A percentile compares a stretch with the other conserved stretches of the same genome.
Conservation (phyloP, 2,113 vertebrate species). For the Pelusios castaneus region DNA sequence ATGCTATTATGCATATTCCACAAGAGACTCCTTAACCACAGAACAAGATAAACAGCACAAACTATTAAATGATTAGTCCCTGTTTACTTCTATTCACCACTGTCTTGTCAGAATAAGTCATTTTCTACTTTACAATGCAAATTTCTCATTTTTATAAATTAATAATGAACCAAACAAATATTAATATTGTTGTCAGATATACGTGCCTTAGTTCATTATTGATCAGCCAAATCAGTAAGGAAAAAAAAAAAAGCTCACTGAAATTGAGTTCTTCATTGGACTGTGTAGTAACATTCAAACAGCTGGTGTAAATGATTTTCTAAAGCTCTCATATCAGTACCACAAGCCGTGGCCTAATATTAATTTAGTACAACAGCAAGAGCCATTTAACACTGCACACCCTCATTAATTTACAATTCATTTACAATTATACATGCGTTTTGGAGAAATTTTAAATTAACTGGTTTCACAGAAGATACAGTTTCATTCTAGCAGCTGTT, state of each 20-base stretch:
- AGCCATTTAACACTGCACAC: background rate
- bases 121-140: background rate
- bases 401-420: background rate
- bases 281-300: background rate
- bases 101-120: background rate
- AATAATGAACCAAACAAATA: background rate
- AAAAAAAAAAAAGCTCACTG: background rate
- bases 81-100: background rate
- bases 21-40: background rate
- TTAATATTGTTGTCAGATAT: background rate
- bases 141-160: background rate
- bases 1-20: background rate
- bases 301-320: background rate
- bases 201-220: slow-evolving; percentile 33
- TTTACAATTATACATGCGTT: background rate
- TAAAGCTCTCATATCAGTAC: background rate
- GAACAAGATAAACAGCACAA: background rate
- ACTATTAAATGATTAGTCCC: background rate
- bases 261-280: background rate
- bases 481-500: background rate
- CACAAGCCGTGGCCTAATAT: background rate
- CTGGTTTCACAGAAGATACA: background rate
- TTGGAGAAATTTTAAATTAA: background rate
- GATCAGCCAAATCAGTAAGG: background rate
- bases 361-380: background rate